Percentiles rank a stretch among this genome's conserved stretches.
These are phyloP conservation scores for Baryphthengus martii DNA, from an alignment of 2,113 vertebrate species.

Conservation along the genomic window DNA sequence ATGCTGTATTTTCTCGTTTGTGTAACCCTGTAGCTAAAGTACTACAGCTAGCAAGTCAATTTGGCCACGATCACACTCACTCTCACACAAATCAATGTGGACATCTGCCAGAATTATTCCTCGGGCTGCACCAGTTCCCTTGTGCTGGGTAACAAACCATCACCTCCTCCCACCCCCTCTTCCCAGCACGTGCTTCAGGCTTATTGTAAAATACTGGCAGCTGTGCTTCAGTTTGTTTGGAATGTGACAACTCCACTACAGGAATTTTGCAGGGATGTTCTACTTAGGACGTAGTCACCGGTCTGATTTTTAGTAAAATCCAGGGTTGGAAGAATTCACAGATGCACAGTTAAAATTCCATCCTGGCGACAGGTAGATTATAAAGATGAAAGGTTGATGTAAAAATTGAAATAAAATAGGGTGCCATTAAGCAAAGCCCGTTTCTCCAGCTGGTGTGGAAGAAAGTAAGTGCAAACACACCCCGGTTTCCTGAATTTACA, in stretches of 20 bases:
- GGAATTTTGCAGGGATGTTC: background rate
- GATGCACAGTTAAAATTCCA: background rate
- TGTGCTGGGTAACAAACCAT: background rate
- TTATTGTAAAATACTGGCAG: accelerated
- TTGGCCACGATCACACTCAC: accelerated
- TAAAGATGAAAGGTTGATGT: too few species aligned
- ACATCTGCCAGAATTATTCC: background rate
- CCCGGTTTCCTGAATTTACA: background rate
- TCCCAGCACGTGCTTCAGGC: background rate
- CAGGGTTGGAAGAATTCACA: background rate
- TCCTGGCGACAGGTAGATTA: too few species aligned
- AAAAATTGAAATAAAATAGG: too few species aligned
- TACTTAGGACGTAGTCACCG: background rate
- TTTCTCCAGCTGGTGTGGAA: background rate
- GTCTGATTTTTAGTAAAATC: too few species aligned
- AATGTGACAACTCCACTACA: background rate
- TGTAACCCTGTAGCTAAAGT: background rate
- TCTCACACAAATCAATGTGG: background rate
- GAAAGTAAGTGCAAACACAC: background rate
- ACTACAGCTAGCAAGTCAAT: background rate
- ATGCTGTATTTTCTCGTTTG: background rate
- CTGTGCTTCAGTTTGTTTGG: background rate
- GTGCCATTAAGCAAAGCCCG: background rate
- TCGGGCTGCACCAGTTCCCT: background rate
- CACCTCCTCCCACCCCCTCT: background rate